phyloP scores from a whole-genome alignment of 2,888 invertebrate species.

The Diachrysia chrysitis region DNA sequence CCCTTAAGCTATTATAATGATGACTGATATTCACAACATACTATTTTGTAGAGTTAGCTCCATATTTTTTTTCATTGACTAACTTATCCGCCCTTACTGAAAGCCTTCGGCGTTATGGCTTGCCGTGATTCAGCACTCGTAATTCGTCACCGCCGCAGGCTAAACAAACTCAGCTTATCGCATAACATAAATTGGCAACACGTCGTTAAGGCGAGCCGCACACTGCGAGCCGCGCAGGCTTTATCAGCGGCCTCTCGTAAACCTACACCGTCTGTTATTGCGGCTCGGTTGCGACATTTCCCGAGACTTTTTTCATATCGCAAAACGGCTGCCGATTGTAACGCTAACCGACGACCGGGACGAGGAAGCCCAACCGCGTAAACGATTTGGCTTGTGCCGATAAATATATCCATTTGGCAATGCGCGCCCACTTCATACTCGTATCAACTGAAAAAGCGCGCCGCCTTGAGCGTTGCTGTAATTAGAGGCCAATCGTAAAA shows the following conservation, averaged over 20 bases:
- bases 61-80: slow-evolving; percentile 60
- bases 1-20: slow-evolving; percentile 16
- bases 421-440: slow-evolving; percentile 70
- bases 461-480: slow-evolving; percentile 86
- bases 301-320: slow-evolving; percentile 85
- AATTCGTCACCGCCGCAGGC: slow-evolving; percentile 80
- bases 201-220: slow-evolving; percentile 87
- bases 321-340: slow-evolving; percentile 72
- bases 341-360: slow-evolving; percentile 70
- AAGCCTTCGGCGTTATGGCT: slow-evolving; percentile 67
- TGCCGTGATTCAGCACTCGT: slow-evolving; percentile 76
- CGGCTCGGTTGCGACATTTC: slow-evolving; percentile 79
- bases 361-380: slow-evolving; percentile 76
- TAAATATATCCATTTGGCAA: slow-evolving; percentile 87
- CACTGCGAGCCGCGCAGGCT: slow-evolving; percentile 76
- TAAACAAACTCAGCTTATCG: slow-evolving; percentile 88
- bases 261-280: slow-evolving; percentile 85
- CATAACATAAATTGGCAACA: slow-evolving; percentile 88
- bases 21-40: slow-evolving; percentile 23
- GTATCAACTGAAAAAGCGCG: slow-evolving; percentile 83
- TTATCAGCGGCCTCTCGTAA: slow-evolving; percentile 87
- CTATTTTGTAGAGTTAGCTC: slow-evolving; percentile 34
- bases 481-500: slow-evolving; percentile 89
- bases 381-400: slow-evolving; percentile 80
- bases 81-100: slow-evolving; percentile 54